Conservation (phyloP, 2,888 invertebrate genomes). For the Drosophila limbata region DNA sequence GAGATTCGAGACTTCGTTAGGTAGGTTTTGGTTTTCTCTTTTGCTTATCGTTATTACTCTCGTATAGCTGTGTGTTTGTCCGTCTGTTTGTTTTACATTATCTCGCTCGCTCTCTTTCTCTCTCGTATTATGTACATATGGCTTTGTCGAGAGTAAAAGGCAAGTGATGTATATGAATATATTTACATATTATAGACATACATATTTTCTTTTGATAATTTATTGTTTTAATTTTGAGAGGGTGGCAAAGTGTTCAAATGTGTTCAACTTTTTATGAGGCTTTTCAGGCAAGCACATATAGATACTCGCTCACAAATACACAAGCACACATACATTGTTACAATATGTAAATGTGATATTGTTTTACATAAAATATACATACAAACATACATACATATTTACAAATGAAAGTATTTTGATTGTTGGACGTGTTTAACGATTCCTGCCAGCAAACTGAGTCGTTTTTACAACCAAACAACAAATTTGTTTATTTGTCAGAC, state of each 20-base stretch:
- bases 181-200: constrained; percentile 32
- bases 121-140: constrained; percentile 26
- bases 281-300: constrained; percentile 25
- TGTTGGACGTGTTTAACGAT: constrained; percentile 29
- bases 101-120: constrained; percentile 46
- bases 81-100: constrained; percentile 45
- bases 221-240: constrained; percentile 71
- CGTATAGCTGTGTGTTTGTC: constrained; percentile 27
- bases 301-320: constrained; percentile 17
- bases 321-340: constrained; percentile 10
- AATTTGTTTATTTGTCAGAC: constrained; percentile 12
- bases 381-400: constrained; percentile 24
- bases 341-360: constrained; percentile 19
- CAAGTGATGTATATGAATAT: constrained; percentile 41
- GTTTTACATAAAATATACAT: constrained; percentile 22
- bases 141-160: constrained; percentile 40
- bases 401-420: constrained; percentile 38
- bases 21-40: constrained; percentile 60
- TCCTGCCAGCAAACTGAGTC: constrained; percentile 17
- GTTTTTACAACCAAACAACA: constrained; percentile 8
- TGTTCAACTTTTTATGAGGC: constrained; percentile 44
- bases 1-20: constrained; percentile 46
- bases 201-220: constrained; percentile 66
- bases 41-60: constrained; percentile 43
- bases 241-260: constrained; percentile 46